Base-by-base conservation (phyloP, 2,888 invertebrate species). In the Mayetiola destructor region DNA sequence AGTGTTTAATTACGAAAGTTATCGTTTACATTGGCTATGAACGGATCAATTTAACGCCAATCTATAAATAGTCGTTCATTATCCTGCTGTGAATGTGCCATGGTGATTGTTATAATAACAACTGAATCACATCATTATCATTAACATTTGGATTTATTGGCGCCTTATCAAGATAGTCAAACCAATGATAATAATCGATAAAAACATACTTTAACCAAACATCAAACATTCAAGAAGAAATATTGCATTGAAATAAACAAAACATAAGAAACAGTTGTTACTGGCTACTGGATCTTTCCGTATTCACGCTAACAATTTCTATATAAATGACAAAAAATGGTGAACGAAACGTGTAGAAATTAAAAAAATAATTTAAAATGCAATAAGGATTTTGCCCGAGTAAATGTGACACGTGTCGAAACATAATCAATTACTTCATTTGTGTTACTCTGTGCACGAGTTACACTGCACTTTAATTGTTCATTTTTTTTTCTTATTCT, bases 361-460 rank as follows among this genome's bases (percentile, higher is more conserved):
- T 42, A 3, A 37, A 37, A 37, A 10, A 12, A 37, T 14, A 14
- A 5, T 4, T 4, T n/a, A 6, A 37, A 37, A 37, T n/a, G n/a
- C 14, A 42, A 2, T 3, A 12, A 27, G 16, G n/a, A 48, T n/a
- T 27, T 48, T 48, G 27, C 27, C n/a, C n/a, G n/a, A n/a, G n/a
- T 9, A 37, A 48, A n/a, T 23, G 42, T 42, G 48, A 27, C 48
- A 48, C 48, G 48, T 48, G 48, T 27, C 27, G 27, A 48, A 48
- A 48, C 48, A 48, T 48, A 48, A 27, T 48, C 48, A 48, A 48
- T 48, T 16, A 27, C 27, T 12, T n/a, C n/a, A n/a, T n/a, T n/a
- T 27, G 6, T 8, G 48, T 48, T 14, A 48, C 23, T 48, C 8
- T 23, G 23, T 48, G 48, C 48, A 23, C 23, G 40, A 21, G 40